Percentiles rank a stretch among this genome's conserved stretches.
phyloP scores from a whole-genome alignment of 2,113 vertebrate species.

The Drymodes brunneopygia region DNA sequence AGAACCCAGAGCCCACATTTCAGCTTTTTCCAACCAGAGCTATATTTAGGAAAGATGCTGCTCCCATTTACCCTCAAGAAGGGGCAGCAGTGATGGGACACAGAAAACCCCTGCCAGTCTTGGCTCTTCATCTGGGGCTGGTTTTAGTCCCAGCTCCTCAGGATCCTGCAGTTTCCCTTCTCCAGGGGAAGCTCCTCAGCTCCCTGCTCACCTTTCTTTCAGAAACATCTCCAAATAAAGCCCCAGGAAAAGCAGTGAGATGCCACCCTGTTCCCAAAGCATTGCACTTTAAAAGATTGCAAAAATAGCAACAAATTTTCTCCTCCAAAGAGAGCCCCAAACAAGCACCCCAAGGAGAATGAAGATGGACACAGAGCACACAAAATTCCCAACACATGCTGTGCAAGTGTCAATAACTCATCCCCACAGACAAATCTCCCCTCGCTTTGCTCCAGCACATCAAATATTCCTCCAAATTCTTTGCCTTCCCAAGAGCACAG shows the following conservation, averaged over 20 bases:
- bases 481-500: neutral
- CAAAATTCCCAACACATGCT: neutral
- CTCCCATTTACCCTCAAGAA: neutral
- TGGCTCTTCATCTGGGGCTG: neutral
- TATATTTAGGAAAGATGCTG: neutral
- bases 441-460: fast-evolving
- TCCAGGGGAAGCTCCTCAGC: neutral
- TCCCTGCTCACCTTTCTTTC: neutral
- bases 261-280: fast-evolving
- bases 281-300: fast-evolving
- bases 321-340: neutral
- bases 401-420: neutral
- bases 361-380: fast-evolving
- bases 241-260: fast-evolving
- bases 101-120: fast-evolving
- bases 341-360: neutral
- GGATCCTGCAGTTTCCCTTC: neutral
- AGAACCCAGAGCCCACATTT: fast-evolving
- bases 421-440: neutral
- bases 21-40: fast-evolving
- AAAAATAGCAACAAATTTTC: neutral
- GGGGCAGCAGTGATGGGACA: neutral
- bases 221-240: neutral
- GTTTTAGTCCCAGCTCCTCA: neutral
- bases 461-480: neutral